Percentiles rank a stretch among this genome's conserved stretches.
These are phyloP conservation scores for Eupithecia subumbrata DNA, from an alignment of 2,888 invertebrate genomes.

Conservation along the genomic window DNA sequence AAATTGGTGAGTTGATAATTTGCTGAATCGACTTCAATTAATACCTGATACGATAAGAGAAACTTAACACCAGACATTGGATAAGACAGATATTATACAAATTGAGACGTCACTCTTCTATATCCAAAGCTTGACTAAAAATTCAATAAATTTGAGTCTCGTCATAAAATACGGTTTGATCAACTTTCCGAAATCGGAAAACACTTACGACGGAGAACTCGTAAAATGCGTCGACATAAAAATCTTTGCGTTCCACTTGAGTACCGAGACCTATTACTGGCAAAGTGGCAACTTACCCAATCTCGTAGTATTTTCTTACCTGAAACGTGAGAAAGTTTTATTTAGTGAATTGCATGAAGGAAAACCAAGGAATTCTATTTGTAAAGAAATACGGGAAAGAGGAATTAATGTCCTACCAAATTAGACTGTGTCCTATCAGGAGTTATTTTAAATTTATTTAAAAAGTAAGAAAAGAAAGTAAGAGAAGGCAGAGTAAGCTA, in stretches of 20 bases:
- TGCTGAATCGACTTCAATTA: background rate
- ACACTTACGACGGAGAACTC: slow-evolving; percentile 35
- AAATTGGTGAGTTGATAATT: background rate
- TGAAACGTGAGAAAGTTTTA: slow-evolving; percentile 37
- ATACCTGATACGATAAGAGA: background rate
- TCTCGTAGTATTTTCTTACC: slow-evolving; percentile 36
- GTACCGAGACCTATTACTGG: slow-evolving; percentile 27
- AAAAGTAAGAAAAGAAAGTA: background rate
- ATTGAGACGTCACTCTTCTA: background rate
- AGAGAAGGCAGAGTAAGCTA: background rate
- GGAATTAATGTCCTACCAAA: background rate
- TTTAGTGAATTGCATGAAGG: slow-evolving; percentile 11
- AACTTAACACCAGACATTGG: background rate
- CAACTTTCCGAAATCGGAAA: slow-evolving; percentile 41
- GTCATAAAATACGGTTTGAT: slow-evolving; percentile 30
- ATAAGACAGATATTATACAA: background rate
- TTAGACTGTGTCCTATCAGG: background rate
- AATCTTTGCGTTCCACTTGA: slow-evolving; percentile 38
- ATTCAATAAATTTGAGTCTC: slow-evolving; percentile 6
- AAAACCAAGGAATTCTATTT: background rate
- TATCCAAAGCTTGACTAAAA: background rate
- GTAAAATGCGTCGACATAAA: slow-evolving; percentile 41
- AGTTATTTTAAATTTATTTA: background rate
- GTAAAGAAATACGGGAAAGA: background rate
- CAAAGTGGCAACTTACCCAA: slow-evolving; percentile 32